Percentiles rank a stretch among this genome's conserved stretches.
These are phyloP conservation scores for Cichlasoma orientale DNA, from an alignment of 2,797 vertebrate genomes.

Conservation along the genomic window DNA sequence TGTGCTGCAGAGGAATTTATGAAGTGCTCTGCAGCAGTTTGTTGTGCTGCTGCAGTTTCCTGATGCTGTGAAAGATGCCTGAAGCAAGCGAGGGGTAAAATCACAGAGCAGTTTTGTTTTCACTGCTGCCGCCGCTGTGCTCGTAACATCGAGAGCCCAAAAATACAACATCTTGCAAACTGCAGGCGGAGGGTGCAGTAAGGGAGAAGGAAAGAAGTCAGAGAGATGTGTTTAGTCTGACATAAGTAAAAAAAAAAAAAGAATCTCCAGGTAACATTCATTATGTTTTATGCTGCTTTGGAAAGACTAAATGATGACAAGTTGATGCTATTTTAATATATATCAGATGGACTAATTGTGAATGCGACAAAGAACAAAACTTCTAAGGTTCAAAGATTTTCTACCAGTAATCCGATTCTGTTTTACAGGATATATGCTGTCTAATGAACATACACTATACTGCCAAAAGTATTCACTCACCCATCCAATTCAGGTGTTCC, in stretches of 20 bases:
- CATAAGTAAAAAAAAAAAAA: neutral
- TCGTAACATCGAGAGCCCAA: constrained; percentile 43
- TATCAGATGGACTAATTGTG: neutral
- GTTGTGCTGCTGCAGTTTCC: constrained; percentile 49
- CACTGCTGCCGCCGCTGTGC: constrained; percentile 30
- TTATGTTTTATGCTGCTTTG: neutral
- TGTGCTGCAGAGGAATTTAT: constrained; percentile 10
- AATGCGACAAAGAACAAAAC: neutral
- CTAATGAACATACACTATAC: no score
- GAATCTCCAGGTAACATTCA: neutral
- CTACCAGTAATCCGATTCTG: neutral
- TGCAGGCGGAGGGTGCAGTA: neutral
- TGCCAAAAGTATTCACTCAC: no score
- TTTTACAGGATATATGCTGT: neutral
- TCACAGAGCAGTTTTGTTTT: constrained; percentile 76
- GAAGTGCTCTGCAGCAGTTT: constrained; percentile 32
- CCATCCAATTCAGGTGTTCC: no score
- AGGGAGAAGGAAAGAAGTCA: neutral
- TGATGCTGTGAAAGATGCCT: constrained; percentile 64
- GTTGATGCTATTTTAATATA: neutral
- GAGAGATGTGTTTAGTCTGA: neutral
- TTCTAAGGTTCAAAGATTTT: neutral
- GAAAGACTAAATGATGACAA: neutral
- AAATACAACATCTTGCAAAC: constrained; percentile 28
- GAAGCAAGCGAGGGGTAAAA: constrained; percentile 68